These are phyloP conservation scores for Malacosoma neustria DNA, from an alignment of 2,888 invertebrate genomes.

Conservation along the genomic window DNA sequence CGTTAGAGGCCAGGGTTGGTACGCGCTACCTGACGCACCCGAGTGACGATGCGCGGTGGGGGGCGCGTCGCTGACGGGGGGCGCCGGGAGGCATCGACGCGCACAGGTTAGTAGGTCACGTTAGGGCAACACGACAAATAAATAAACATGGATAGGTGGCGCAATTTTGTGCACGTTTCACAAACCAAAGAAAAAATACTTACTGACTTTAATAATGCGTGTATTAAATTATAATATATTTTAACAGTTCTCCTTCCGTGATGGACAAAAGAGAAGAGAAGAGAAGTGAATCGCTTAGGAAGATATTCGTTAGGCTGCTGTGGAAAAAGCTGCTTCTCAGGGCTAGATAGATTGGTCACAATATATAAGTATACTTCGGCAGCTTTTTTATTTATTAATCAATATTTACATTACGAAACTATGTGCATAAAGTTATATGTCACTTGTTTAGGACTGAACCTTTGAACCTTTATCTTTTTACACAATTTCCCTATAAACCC, in stretches of 20 bases:
- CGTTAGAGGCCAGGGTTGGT: slow-evolving; percentile 79
- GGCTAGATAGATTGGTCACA: slow-evolving; percentile 18
- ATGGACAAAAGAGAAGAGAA: slow-evolving; percentile 3
- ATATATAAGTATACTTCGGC: background rate
- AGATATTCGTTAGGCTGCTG: slow-evolving; percentile 23
- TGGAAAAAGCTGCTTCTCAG: slow-evolving; percentile 40
- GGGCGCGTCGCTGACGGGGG: slow-evolving; percentile 22
- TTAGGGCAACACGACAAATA: no score
- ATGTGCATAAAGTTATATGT: no score
- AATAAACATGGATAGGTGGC: no score
- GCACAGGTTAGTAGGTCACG: slow-evolving; percentile 4
- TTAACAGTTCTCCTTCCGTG: no score
- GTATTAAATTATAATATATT: no score
- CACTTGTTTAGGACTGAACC: no score
- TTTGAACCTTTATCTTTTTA: no score
- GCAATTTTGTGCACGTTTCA: no score
- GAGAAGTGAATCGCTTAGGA: slow-evolving; percentile 8
- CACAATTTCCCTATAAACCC: no score
- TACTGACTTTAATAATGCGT: no score
- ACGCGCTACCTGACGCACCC: slow-evolving; percentile 56
- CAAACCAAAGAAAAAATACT: no score
- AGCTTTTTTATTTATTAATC: background rate
- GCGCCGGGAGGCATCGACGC: slow-evolving; percentile 12
- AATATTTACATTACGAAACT: no score
- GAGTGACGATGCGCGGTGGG: slow-evolving; percentile 48